Evolutionary conservation across 1,140 invertebrate genomes (phyloP).

Genomic region (Scaptomyza graminum): DNA sequence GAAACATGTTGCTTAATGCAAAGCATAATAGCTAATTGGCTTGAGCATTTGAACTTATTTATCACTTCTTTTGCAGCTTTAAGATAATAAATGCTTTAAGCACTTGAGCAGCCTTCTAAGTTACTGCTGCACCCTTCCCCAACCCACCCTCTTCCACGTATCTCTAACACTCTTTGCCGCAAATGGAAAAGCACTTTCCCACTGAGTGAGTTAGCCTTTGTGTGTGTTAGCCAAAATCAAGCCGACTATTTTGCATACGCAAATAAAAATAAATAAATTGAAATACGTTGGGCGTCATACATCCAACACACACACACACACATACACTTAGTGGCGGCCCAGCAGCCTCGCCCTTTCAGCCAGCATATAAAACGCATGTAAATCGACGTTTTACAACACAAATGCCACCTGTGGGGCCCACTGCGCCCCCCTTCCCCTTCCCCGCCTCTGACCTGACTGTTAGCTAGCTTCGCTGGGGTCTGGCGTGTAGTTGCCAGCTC

Average conservation of each 20-base stretch:
- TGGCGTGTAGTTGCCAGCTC: conserved; percentile 59
- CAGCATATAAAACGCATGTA: conserved; percentile 64
- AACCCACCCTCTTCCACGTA: not conserved
- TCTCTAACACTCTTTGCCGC: conserved; percentile 20
- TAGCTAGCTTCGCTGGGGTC: conserved; percentile 9
- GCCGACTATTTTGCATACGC: conserved; percentile 75
- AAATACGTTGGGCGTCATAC: conserved; percentile 47
- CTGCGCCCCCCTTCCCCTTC: not conserved
- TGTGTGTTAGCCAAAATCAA: conserved; percentile 64
- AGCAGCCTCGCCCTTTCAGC: not conserved
- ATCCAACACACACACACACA: not conserved
- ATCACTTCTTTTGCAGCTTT: not conserved
- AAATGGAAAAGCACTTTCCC: conserved; percentile 49
- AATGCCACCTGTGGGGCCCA: conserved; percentile 68
- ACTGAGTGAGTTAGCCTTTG: conserved; percentile 14
- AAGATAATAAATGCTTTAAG: conserved; percentile 3
- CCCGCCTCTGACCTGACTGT: not conserved
- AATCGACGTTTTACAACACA: conserved; percentile 74
- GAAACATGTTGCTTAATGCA: too few relatives aligned
- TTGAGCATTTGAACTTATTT: too few relatives aligned
- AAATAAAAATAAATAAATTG: conserved; percentile 81
- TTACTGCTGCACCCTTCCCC: not conserved
- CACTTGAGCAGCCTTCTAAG: not conserved
- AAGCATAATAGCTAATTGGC: too few relatives aligned
- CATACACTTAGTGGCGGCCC: too few relatives aligned